phyloP scores from a whole-genome alignment of 2,797 vertebrate genomes.

The Mormyrops attenuatus region DNA sequence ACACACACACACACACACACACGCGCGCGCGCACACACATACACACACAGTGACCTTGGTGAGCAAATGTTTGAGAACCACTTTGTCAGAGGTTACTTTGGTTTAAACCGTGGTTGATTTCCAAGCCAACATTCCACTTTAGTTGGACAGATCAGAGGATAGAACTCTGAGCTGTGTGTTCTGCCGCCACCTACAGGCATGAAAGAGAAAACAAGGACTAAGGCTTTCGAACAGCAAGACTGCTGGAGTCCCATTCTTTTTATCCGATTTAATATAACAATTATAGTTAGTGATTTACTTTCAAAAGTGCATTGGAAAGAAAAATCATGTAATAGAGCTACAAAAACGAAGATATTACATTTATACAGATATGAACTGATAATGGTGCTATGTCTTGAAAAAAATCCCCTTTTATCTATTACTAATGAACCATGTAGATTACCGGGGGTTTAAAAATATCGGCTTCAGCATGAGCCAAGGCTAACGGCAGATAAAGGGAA shows the following conservation, averaged over 20 bases:
- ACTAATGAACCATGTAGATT: background rate
- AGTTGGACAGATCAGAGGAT: slow-evolving; percentile 34
- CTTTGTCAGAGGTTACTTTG: slow-evolving; percentile 45
- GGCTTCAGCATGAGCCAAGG: background rate
- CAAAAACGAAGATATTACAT: background rate
- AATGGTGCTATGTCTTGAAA: background rate
- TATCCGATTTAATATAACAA: background rate
- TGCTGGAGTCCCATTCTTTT: background rate
- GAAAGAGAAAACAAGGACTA: background rate
- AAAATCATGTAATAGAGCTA: background rate
- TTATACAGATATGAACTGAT: background rate
- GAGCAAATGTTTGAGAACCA: slow-evolving; percentile 35
- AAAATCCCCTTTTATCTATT: background rate
- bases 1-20: slow-evolving; percentile 34
- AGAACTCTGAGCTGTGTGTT: slow-evolving; percentile 31
- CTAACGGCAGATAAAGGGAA: background rate
- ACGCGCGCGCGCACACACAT: too few relatives aligned
- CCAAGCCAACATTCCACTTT: slow-evolving; percentile 43
- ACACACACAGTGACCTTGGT: slow-evolving; percentile 38
- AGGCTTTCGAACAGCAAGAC: background rate
- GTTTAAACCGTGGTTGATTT: slow-evolving; percentile 43
- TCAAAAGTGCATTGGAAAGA: background rate
- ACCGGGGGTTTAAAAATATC: background rate
- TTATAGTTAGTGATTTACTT: background rate
- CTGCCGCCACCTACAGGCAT: slow-evolving; percentile 51